Base-by-base conservation (phyloP, 2,888 invertebrate genomes). In the Diloba caeruleocephala region DNA sequence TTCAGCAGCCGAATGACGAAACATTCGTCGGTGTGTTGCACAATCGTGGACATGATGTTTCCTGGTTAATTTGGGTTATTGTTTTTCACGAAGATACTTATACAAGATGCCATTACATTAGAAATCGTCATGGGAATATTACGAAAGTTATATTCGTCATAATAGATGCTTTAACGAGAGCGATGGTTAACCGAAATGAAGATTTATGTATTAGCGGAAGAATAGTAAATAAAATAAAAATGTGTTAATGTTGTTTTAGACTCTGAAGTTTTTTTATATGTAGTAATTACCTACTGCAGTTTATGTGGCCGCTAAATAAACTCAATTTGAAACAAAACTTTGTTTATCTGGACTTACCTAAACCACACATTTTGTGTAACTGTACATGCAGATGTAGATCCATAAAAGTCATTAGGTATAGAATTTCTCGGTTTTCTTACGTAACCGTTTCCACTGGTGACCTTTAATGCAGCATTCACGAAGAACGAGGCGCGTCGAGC, bases 61-160 rank as follows among this genome's bases (percentile, higher is more conserved):
- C 86, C 87, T 84, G 79, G 79, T 81, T 71, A 76, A 82, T 84
- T 74, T 83, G 45, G 82, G 82, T 81, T 78, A 81, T 81, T 78
- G 71, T 78, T 76, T 65, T 63, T 71, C 61, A 69, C 55, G 56
- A 71, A 66, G 36, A 54, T 58, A 61, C 66, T 70, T 67, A 52
- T 57, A 58, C 54, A 43, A 46, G 23, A 38, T n/a, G 32, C 19
- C n/a, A 39, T 53, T 53, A 43, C 34, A 17, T 45, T 33, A 44
- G 17, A 29, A 29, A 37, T 41, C 7, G 26, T 62, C 50, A 45
- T 25, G 34, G 28, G 36, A 53, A 55, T 13, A 31, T 43, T 46
- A 37, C 23, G 14, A 6, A 32, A 17, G 56, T 51, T 57, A 64
- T 44, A 54, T 39, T 39, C 38, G 52, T 50, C 21, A 50, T 52